Percentiles rank a stretch among this genome's conserved stretches.
Conservation (phyloP, 2,797 vertebrate genomes). For the Poecile montanus region DNA sequence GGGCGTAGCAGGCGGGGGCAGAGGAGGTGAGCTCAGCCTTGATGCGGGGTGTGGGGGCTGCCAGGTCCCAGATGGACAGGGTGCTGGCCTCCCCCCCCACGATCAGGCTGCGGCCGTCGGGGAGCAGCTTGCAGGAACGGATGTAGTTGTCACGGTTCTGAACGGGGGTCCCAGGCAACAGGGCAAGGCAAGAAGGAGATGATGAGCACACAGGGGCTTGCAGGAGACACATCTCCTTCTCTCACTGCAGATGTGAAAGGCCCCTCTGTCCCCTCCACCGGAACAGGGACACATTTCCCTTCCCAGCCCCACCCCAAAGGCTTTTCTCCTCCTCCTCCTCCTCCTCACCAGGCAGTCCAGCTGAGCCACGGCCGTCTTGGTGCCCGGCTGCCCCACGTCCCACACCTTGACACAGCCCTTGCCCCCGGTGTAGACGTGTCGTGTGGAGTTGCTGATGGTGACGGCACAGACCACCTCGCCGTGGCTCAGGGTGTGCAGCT, state of each 20-base stretch:
- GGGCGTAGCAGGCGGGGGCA: conserved; percentile 82
- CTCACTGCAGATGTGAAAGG: background rate
- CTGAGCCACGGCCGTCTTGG: conserved; percentile 69
- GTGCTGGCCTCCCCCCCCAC: conserved; percentile 85
- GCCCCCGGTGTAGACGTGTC: conserved; percentile 84
- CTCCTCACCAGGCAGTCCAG: conserved; percentile 77
- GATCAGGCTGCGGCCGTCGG: conserved; percentile 80
- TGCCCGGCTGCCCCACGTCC: conserved; percentile 79
- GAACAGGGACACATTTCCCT: background rate
- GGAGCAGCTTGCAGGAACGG: conserved; percentile 84
- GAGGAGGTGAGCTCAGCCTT: conserved; percentile 85
- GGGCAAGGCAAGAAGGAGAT: background rate
- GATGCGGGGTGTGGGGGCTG: conserved; percentile 82
- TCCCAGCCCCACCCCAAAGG: too few species aligned
- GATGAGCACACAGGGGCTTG: background rate
- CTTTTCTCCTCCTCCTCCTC: background rate
- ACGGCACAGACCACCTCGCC: conserved; percentile 85
- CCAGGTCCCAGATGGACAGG: conserved; percentile 85
- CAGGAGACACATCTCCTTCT: background rate
- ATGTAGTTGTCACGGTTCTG: conserved; percentile 85
- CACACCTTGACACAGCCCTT: conserved; percentile 89
- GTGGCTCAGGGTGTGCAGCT: conserved; percentile 81
- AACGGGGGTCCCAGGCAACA: background rate
- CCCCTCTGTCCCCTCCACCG: background rate
- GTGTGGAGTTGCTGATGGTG: conserved; percentile 83